Base-by-base conservation (phyloP, 2,888 invertebrate species). In the Xanthia icteritia region DNA sequence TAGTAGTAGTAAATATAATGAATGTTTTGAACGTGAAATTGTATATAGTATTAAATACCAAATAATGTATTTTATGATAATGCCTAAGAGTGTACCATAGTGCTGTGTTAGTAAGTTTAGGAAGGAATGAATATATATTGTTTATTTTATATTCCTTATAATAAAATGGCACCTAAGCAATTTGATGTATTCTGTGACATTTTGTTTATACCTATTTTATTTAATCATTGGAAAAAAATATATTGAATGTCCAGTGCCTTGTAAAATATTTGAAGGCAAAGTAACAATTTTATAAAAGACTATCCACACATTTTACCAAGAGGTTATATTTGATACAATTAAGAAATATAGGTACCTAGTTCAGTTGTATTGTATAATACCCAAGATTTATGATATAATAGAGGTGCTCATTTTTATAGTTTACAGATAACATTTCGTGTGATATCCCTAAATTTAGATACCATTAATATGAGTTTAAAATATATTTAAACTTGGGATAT, bases 311-410 rank as follows among this genome's bases (percentile, higher is more conserved):
- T 92, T 92, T 92, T 91, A 92, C 83, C 89, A 88, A 90, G 83
- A 91, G 79, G 82, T 86, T 93, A 93, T 94, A 93, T 93, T 93
- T 93, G 92, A 93, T 93, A 94, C 90, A 85, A 88, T 87, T 84
- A 83, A 76, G 73, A 81, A 79, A 80, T 73, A 36, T 88, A 88
- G 73, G 27, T 82, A n/a, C 56, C 76, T 81, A 81, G 69, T 81
- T 76, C 66, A 71, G 79, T 86, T 81, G 60, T 74, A 78, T 75
- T 73, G 8, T 73, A 39, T 65, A 69, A 70, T 79, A 77, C 71
- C 70, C 56, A 71, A 68, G 51, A 65, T 11, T 42, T 77, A 73
- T 72, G 66, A 72, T 90, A 82, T 80, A 74, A 68, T 83, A 82
- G 86, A 83, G 82, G 79, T 86, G 89, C 83, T 87, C 75, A 71